phyloP scores from a whole-genome alignment of 2,888 invertebrate species.

The Clusia tigrina region DNA sequence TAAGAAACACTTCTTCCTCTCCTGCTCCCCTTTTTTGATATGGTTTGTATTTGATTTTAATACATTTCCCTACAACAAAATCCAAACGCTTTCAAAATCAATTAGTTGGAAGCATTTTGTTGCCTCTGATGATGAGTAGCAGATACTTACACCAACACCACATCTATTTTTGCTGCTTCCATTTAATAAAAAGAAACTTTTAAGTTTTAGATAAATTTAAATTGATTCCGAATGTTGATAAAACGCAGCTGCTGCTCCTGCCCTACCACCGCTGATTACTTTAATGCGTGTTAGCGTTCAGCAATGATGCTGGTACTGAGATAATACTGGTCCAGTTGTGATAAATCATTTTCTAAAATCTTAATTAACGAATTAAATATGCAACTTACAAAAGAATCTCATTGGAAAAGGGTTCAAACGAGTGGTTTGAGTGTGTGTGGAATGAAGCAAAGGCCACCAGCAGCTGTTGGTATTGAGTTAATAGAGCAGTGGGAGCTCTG shows the following conservation, averaged over 20 bases:
- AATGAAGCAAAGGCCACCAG: neutral
- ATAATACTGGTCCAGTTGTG: slow-evolving; percentile 36
- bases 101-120: neutral
- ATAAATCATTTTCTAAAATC: slow-evolving; percentile 40
- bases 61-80: too few species aligned
- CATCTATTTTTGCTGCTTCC: neutral
- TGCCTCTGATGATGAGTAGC: neutral
- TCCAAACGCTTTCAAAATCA: neutral
- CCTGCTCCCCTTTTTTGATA: too few species aligned
- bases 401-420: neutral
- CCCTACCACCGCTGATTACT: neutral
- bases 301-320: neutral
- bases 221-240: slow-evolving; percentile 9
- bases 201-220: slow-evolving; percentile 3
- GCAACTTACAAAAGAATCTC: neutral
- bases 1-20: too few species aligned
- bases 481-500: too few species aligned
- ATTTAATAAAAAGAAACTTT: neutral
- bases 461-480: too few species aligned
- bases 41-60: neutral
- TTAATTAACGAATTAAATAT: slow-evolving; percentile 19
- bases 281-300: neutral
- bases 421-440: neutral
- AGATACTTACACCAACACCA: too few species aligned
- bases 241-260: neutral